Conservation (phyloP, 2,888 invertebrate genomes). For the Mythimna impura region DNA sequence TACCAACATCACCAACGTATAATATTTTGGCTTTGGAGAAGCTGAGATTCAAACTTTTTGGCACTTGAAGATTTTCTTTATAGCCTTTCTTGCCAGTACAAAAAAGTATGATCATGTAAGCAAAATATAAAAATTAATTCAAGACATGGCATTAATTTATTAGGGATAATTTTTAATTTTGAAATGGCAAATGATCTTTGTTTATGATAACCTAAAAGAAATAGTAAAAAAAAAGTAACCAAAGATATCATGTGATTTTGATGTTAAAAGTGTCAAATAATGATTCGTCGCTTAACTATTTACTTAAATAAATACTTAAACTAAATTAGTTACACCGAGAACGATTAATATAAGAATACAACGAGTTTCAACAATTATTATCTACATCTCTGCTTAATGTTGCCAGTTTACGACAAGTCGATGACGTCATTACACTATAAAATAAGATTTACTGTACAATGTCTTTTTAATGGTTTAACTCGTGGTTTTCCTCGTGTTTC, state of each 20-base stretch:
- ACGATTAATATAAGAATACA: conserved; percentile 23
- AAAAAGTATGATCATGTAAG: neutral
- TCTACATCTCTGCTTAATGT: conserved; percentile 45
- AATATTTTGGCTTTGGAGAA: conserved; percentile 3
- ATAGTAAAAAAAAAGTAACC: too few relatives aligned
- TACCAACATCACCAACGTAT: too few relatives aligned
- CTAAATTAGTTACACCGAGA: conserved; percentile 18
- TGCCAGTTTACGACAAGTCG: conserved; percentile 52
- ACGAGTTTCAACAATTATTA: conserved; percentile 37
- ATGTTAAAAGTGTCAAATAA: too few relatives aligned
- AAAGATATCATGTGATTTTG: too few relatives aligned
- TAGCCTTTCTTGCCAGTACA: neutral
- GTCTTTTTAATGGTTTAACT: conserved; percentile 68
- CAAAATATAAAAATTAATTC: too few relatives aligned
- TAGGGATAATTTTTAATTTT: too few relatives aligned
- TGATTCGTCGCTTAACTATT: neutral
- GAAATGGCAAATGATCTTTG: too few relatives aligned
- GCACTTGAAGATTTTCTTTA: neutral
- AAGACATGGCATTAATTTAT: neutral
- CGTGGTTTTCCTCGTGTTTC: conserved; percentile 72
- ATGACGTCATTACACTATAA: conserved; percentile 71
- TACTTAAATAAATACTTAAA: conserved; percentile 6
- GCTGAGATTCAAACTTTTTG: neutral
- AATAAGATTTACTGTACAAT: conserved; percentile 69
- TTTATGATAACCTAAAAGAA: too few relatives aligned